These are phyloP conservation scores for Arion vulgaris DNA, from an alignment of 1,140 invertebrate species.

Conservation along the genomic window DNA sequence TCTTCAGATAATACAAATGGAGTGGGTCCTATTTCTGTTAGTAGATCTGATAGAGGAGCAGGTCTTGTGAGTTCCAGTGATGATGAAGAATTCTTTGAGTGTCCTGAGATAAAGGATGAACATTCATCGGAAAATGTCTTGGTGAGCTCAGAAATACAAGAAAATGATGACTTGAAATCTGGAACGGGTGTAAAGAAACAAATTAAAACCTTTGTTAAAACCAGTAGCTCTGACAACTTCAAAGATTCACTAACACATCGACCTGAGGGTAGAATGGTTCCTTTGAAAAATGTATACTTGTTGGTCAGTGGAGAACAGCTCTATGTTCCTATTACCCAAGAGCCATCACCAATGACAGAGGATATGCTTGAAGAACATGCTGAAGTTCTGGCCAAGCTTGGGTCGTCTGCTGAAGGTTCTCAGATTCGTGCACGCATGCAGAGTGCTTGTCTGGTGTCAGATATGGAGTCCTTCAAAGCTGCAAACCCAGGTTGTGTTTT, in stretches of 20 bases:
- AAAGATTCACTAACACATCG: conserved; percentile 53
- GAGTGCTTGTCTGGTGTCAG: conserved; percentile 93
- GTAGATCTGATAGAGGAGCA: neutral
- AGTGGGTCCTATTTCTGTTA: neutral
- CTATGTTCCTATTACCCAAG: conserved; percentile 93
- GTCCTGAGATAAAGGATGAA: conserved; percentile 66
- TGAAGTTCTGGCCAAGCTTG: conserved; percentile 86
- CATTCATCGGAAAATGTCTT: conserved; percentile 64
- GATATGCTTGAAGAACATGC: conserved; percentile 95
- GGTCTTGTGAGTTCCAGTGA: conserved; percentile 57
- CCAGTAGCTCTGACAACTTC: conserved; percentile 47
- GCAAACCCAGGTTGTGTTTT: conserved; percentile 94
- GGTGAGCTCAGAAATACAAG: conserved; percentile 22
- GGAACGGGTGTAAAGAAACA: conserved; percentile 2
- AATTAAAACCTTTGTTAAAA: conserved; percentile 22
- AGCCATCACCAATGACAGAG: conserved; percentile 96
- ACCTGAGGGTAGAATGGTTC: conserved; percentile 82
- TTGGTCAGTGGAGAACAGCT: conserved; percentile 73
- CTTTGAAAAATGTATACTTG: conserved; percentile 65
- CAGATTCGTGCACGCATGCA: conserved; percentile 92
- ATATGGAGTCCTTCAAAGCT: conserved; percentile 99
- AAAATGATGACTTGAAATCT: conserved; percentile 36
- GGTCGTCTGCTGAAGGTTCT: conserved; percentile 85
- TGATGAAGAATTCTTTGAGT: conserved; percentile 90
- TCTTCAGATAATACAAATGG: neutral